These are phyloP conservation scores for Neopipo cinnamomea DNA, from an alignment of 2,113 vertebrate species.

Conservation along the genomic window DNA sequence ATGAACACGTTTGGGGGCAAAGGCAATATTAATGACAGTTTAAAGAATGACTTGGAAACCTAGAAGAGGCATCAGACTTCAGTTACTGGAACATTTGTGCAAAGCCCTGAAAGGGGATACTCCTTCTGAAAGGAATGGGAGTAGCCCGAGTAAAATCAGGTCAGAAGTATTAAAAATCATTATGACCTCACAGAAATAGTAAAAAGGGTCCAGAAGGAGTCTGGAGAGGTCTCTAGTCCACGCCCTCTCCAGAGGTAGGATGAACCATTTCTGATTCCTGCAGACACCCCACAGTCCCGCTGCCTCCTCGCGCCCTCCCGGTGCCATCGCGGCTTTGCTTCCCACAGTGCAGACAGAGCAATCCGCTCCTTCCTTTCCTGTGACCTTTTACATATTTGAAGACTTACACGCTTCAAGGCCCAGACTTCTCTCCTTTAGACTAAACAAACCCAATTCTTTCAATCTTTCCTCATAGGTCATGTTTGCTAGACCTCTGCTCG, in stretches of 20 bases:
- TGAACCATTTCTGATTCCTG: neutral
- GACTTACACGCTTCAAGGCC: neutral
- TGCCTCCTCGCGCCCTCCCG: neutral
- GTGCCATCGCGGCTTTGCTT: neutral
- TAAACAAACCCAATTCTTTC: constrained; percentile 59
- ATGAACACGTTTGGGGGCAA: neutral
- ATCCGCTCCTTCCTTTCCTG: neutral
- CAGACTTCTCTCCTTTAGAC: constrained; percentile 53
- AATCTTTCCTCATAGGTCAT: constrained; percentile 62
- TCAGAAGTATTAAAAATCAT: neutral
- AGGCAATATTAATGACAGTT: neutral
- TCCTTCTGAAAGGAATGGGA: neutral
- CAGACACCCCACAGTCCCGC: accelerated
- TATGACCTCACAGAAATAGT: neutral
- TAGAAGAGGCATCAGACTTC: neutral
- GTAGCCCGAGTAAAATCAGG: neutral
- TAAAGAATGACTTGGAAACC: neutral
- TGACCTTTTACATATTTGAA: constrained; percentile 7
- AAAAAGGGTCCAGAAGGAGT: neutral
- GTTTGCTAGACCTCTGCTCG: constrained; percentile 62
- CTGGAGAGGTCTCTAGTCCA: neutral
- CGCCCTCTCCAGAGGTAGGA: neutral
- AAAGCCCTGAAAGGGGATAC: neutral
- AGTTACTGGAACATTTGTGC: neutral
- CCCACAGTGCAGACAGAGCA: neutral